A percentile compares a stretch with the other conserved stretches of the same genome.
phyloP scores from a whole-genome alignment of 2,797 vertebrate species.

The Chiroxiphia lanceolata region DNA sequence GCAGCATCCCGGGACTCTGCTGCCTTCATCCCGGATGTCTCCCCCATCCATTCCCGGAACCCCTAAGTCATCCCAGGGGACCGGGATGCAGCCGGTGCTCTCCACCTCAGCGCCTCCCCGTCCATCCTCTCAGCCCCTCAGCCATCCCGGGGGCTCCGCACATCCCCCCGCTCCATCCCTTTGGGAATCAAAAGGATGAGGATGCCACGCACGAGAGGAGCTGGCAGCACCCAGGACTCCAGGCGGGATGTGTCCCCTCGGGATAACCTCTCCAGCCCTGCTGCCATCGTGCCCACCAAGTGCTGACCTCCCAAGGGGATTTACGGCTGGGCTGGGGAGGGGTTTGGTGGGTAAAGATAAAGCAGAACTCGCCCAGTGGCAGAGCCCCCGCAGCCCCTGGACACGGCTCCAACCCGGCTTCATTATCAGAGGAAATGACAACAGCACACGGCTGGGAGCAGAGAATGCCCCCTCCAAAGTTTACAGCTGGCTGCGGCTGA shows the following conservation, averaged over 20 bases:
- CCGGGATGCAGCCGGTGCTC: neutral
- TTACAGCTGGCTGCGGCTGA: neutral
- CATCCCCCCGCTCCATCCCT: neutral
- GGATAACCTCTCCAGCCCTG: neutral
- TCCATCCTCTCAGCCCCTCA: neutral
- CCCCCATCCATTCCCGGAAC: neutral
- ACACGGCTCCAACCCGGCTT: neutral
- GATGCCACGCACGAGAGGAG: neutral
- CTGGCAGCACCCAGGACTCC: neutral
- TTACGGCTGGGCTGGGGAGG: neutral
- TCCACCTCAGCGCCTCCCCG: fast-evolving
- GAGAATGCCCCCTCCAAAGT: neutral
- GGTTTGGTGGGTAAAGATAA: neutral
- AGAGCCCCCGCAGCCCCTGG: neutral
- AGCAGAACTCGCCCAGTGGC: neutral
- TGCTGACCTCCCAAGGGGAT: fast-evolving
- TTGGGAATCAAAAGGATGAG: neutral
- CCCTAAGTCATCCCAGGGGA: neutral
- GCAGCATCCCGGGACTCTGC: neutral
- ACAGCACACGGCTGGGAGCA: neutral
- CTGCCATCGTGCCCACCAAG: neutral
- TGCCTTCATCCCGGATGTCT: neutral
- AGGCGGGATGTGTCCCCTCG: neutral
- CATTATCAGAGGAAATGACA: conserved; percentile 14
- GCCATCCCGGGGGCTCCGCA: neutral